Evolutionary conservation across 2,113 vertebrate species (phyloP), one percentile per base, ranked within the genome.

Genomic region (Phylloscopus trochilus): DNA sequence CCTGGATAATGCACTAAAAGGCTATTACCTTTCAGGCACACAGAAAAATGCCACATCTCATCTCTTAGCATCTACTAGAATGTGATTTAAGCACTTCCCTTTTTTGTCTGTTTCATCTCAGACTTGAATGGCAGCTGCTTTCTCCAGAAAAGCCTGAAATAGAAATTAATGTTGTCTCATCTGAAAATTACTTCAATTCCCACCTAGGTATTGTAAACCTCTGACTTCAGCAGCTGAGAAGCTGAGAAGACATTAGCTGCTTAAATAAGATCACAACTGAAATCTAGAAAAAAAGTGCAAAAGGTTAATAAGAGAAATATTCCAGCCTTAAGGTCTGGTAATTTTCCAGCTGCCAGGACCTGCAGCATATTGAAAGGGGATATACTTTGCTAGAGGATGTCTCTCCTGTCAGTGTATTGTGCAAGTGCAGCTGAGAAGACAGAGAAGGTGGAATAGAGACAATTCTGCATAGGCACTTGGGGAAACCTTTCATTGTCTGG

Each of bases 131-230:
- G 31, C 44, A 94, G 31, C n/a, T 87, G 31, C 49, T 92, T 85
- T 84, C 79, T 83, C n/a, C 43, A 83, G 66, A 95, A 94, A 60
- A 56, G 13, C 11, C 64, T 76, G 73, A 94, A 95, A 74, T 44
- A 92, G 60, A 93, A 90, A 62, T 7, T 20, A 46, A 19, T 17
- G 9, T 47, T 89, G 41, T 62, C n/a, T 53, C 17, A 44, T 56
- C 12, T 81, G 39, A 95, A 87, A 89, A 78, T 39, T 52, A 15
- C 46, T 91, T 89, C 37, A 70, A 13, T 59, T 49, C 20, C 17
- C 37, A 77, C 22, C 10, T 41, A 41, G 41, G 7, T 15, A 35
- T 21, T 49, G n/a, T 49, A 79, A 87, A 83, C n/a, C 33, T 93
- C 73, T 87, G 49, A 84, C 41, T 77, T 79, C 2, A 67, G 28